Percentiles rank a stretch among this genome's conserved stretches.
These are phyloP conservation scores for Drosophila bunnanda DNA, from an alignment of 2,888 invertebrate genomes.

Conservation along the genomic window DNA sequence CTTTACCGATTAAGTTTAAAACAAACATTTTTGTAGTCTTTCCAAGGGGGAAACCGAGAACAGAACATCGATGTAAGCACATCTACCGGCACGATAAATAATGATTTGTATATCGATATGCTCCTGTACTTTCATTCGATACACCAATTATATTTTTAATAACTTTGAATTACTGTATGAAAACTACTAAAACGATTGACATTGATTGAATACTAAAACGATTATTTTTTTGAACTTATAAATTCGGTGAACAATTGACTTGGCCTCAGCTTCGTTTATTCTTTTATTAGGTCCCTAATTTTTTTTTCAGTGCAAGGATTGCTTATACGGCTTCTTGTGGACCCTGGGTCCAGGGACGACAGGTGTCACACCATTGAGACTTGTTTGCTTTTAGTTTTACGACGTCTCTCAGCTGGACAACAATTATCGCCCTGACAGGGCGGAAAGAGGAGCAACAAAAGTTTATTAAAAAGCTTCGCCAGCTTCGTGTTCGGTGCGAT, in stretches of 20 bases:
- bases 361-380: conserved; percentile 74
- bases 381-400: conserved; percentile 65
- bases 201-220: too few relatives aligned
- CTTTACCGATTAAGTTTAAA: background rate
- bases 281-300: background rate
- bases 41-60: too few relatives aligned
- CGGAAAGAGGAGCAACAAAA: conserved; percentile 32
- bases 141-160: too few relatives aligned
- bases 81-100: background rate
- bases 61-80: too few relatives aligned
- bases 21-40: too few relatives aligned
- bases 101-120: background rate
- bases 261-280: background rate
- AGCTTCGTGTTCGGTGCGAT: conserved; percentile 55
- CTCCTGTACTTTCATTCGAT: too few relatives aligned
- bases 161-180: too few relatives aligned
- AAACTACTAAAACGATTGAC: too few relatives aligned
- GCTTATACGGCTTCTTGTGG: conserved; percentile 56
- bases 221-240: too few relatives aligned
- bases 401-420: conserved; percentile 56
- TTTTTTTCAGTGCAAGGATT: background rate
- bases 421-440: conserved; percentile 53
- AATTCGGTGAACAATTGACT: background rate
- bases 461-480: conserved; percentile 67
- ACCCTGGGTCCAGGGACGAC: conserved; percentile 12